Evolutionary conservation across 2,797 vertebrate species (phyloP).

Genomic region (Silurus aristotelis): DNA sequence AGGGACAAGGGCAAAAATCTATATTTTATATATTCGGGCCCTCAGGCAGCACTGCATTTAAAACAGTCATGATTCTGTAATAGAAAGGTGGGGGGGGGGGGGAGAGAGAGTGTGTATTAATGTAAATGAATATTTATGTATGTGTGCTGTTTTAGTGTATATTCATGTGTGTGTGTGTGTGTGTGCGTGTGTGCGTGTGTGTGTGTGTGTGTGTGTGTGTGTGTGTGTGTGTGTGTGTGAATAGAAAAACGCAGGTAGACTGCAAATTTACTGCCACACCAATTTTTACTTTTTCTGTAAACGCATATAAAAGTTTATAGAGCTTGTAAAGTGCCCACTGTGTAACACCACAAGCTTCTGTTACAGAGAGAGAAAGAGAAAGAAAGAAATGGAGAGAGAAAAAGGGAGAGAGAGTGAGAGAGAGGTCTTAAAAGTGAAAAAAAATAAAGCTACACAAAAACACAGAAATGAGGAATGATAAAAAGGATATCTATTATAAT

Average conservation of each 20-base stretch:
- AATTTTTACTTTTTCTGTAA: conserved; percentile 66
- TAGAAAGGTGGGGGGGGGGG: too few relatives aligned
- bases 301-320: conserved; percentile 83
- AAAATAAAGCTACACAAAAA: not conserved
- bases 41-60: too few relatives aligned
- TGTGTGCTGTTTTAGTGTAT: too few relatives aligned
- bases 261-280: conserved; percentile 64
- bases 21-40: too few relatives aligned
- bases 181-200: not conserved
- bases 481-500: not conserved
- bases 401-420: conserved; percentile 22
- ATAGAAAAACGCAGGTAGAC: conserved; percentile 56
- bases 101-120: too few relatives aligned
- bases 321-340: conserved; percentile 79
- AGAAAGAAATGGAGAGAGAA: not conserved
- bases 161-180: conserved; percentile 48
- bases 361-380: conserved; percentile 40
- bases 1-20: too few relatives aligned
- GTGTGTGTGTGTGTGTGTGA: not conserved
- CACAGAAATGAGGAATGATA: not conserved
- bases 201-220: conserved; percentile 49
- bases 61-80: too few relatives aligned
- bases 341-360: conserved; percentile 79
- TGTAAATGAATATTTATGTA: too few relatives aligned
- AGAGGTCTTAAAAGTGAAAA: not conserved